phyloP scores from a whole-genome alignment of 2,888 invertebrate genomes.

The Xestia sexstrigata region DNA sequence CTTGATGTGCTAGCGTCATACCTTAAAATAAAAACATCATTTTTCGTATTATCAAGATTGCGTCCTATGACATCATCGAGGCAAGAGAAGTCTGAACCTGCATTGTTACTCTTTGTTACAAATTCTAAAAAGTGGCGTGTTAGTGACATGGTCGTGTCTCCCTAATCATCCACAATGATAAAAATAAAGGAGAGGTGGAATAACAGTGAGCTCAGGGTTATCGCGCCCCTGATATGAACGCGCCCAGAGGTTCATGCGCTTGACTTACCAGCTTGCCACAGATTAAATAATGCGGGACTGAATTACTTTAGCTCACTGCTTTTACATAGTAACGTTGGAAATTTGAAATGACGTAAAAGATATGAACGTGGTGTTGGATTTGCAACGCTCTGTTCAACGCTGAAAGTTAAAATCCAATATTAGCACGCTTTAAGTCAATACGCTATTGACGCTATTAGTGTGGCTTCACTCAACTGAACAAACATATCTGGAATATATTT shows the following conservation, averaged over 20 bases:
- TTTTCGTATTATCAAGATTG: neutral
- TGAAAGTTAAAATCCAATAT: neutral
- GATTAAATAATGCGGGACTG: slow-evolving; percentile 50
- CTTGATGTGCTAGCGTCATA: no score
- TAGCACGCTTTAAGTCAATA: neutral
- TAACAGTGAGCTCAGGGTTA: slow-evolving; percentile 44
- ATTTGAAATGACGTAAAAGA: neutral
- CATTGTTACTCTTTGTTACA: neutral
- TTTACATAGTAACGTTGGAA: slow-evolving; percentile 2
- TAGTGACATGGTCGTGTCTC: slow-evolving; percentile 56
- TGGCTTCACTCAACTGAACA: no score
- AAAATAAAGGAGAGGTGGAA: slow-evolving; percentile 58
- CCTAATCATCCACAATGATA: slow-evolving; percentile 68
- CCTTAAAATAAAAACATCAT: neutral
- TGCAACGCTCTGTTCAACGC: neutral
- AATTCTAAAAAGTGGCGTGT: slow-evolving; percentile 28
- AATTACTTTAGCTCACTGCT: neutral
- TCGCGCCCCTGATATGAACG: slow-evolving; percentile 55
- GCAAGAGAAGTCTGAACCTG: neutral
- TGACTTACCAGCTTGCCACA: slow-evolving; percentile 36
- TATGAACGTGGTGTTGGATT: neutral
- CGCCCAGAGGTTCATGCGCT: slow-evolving; percentile 14
- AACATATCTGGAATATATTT: neutral
- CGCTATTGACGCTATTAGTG: no score
- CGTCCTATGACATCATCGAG: neutral